Base-by-base conservation (phyloP, 2,113 vertebrate species). In the Mungos mungo region DNA sequence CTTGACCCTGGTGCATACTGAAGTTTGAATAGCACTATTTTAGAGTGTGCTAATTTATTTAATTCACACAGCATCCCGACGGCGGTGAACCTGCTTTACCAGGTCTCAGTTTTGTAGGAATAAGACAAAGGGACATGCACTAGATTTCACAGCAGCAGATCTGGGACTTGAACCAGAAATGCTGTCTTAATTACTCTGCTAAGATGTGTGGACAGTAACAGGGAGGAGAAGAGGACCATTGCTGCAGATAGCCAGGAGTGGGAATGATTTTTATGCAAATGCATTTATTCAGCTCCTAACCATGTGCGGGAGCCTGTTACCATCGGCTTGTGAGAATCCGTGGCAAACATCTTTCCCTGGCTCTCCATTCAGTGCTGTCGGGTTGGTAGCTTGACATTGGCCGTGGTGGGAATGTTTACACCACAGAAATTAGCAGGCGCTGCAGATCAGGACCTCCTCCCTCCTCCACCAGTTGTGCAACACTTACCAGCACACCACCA, bases 251-350 rank as follows among this genome's bases (percentile, higher is more conserved):
- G 31, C 19, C 27, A 91, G 57, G 35, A 76, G 35, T 13, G 47
- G 47, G 54, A 41, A 12, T 35, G 25, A 52, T 25, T 79, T 97
- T 50, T 16, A 57, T 87, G 74, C 33, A 23, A n/a, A 38, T 60
- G 35, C 45, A 23, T 38, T 69, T 35, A 15, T 38, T 21, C 68
- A 10, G 41, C 57, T 76, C 9, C 33, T 69, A 5, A 41, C 0
- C 3, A n/a, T 29, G 47, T 74, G 52, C 54, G 41, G 47, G 68
- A 16, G 45, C 76, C 54, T 83, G 69, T n/a, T 35, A 4, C 63
- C 68, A 0, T 2, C 0, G 0, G 68, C 47, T 35, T 52, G 52
- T 1, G 6, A 41, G 65, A 79, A 72, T 3, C 65, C 15, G 0
- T 38, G 12, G n/a, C 4, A 33, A 69, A 12, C 47, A 27, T 87